phyloP scores from a whole-genome alignment of 2,888 invertebrate species.

The Melinopterus prodromus region DNA sequence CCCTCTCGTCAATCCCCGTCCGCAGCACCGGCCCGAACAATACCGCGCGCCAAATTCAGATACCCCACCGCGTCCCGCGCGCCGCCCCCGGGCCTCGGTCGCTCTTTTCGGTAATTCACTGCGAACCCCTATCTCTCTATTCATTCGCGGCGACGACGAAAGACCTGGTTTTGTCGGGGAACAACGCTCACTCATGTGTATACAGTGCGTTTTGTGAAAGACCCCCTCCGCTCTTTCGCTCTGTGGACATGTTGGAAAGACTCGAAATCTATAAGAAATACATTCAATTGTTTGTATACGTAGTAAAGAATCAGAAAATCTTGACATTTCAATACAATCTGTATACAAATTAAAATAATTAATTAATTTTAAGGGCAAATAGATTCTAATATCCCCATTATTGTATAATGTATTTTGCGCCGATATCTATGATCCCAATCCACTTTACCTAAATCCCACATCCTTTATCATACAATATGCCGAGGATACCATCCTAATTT shows the following conservation, averaged over 20 bases:
- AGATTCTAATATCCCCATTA: no score
- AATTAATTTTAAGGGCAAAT: no score
- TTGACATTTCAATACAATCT: no score
- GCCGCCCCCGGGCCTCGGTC: conserved; percentile 41
- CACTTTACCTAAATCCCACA: no score
- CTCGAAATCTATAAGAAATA: not conserved
- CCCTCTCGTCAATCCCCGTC: conserved; percentile 64
- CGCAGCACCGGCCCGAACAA: conserved; percentile 66
- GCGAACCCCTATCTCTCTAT: conserved; percentile 57
- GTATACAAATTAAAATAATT: no score
- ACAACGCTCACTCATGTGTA: not conserved
- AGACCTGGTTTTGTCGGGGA: conserved; percentile 49
- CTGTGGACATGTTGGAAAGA: not conserved
- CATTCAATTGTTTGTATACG: no score
- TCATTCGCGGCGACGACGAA: conserved; percentile 49
- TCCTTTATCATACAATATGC: no score
- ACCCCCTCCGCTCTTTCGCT: not conserved
- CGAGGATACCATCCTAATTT: no score
- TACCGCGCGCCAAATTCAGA: conserved; percentile 54
- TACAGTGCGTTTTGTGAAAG: not conserved
- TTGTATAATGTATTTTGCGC: no score
- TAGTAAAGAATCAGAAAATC: no score
- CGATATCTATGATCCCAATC: no score
- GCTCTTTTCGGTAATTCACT: conserved; percentile 56
- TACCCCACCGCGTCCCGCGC: conserved; percentile 42